Percentiles rank a stretch among this genome's conserved stretches.
These are phyloP conservation scores for Brachyistius frenatus DNA, from an alignment of 2,113 vertebrate species.

Conservation along the genomic window DNA sequence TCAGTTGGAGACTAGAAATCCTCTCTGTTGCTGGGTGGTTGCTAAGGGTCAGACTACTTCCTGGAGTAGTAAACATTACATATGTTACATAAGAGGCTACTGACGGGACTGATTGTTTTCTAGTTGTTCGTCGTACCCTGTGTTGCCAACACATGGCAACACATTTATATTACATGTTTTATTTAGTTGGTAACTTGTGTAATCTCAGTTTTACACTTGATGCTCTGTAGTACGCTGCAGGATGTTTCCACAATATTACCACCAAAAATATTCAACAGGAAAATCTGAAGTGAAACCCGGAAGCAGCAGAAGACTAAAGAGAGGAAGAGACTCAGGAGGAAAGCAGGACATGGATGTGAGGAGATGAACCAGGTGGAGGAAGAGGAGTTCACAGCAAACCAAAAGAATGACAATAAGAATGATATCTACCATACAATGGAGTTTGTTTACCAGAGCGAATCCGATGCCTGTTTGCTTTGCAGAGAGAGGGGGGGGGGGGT, in stretches of 20 bases:
- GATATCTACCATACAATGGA: constrained; percentile 99
- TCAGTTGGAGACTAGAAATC: no score
- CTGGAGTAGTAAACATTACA: no score
- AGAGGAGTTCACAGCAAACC: constrained; percentile 92
- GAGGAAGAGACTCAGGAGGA: neutral
- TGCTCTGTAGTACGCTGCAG: neutral
- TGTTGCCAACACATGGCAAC: no score
- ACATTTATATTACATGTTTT: no score
- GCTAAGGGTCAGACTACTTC: no score
- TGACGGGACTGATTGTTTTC: no score
- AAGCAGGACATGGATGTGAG: neutral
- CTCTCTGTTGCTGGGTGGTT: no score
- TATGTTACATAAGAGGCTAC: no score
- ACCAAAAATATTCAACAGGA: no score
- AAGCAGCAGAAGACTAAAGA: constrained; percentile 51
- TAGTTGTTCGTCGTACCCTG: no score
- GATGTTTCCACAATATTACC: neutral
- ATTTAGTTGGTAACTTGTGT: no score
- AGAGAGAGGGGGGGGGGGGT: constrained; percentile 79
- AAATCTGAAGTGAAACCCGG: constrained; percentile 35
- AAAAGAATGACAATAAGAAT: constrained; percentile 93
- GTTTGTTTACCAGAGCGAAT: constrained; percentile 98
- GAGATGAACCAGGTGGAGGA: constrained; percentile 58
- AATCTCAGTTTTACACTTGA: no score
- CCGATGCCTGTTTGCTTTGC: constrained; percentile 97